A percentile compares a stretch with the other conserved stretches of the same genome.
These are phyloP conservation scores for Nymphalis urticae DNA, from an alignment of 2,888 invertebrate species.

Conservation along the genomic window DNA sequence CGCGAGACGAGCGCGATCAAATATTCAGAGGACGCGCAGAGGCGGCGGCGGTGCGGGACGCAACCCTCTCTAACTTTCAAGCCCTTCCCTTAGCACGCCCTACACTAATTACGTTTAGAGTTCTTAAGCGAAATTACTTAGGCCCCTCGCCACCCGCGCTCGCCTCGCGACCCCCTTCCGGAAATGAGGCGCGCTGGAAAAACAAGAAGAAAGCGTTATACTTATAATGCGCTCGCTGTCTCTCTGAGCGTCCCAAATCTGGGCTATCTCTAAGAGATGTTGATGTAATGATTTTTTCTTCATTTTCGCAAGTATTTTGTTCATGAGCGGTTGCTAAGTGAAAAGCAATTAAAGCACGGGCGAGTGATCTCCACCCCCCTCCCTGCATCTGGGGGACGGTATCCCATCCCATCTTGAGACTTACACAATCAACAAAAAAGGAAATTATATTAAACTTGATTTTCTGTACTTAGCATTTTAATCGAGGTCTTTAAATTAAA, in stretches of 20 bases:
- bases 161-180: slow-evolving; percentile 71
- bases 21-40: slow-evolving; percentile 76
- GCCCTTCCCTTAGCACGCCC: slow-evolving; percentile 84
- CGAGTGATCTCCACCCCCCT: slow-evolving; percentile 77
- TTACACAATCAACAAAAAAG: slow-evolving; percentile 71
- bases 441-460: slow-evolving; percentile 47
- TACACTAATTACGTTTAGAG: slow-evolving; percentile 86
- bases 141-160: slow-evolving; percentile 79
- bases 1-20: slow-evolving; percentile 80
- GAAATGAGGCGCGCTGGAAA: slow-evolving; percentile 80
- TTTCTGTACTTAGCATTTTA: slow-evolving; percentile 27
- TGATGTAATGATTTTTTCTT: slow-evolving; percentile 81
- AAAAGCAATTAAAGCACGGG: slow-evolving; percentile 82
- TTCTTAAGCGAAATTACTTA: slow-evolving; percentile 86
- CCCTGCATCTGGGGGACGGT: slow-evolving; percentile 46
- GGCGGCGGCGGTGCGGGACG: slow-evolving; percentile 60
- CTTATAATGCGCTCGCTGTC: slow-evolving; percentile 72
- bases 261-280: slow-evolving; percentile 80
- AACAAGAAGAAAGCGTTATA: slow-evolving; percentile 80
- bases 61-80: slow-evolving; percentile 84
- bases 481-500: slow-evolving; percentile 19
- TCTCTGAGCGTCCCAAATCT: slow-evolving; percentile 77
- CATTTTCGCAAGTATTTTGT: slow-evolving; percentile 76
- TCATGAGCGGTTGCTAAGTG: slow-evolving; percentile 82
- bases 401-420: slow-evolving; percentile 52